Percentiles rank a stretch among this genome's conserved stretches.
These are phyloP conservation scores for Tetraodon nigroviridis DNA, from an alignment of 2,113 vertebrate genomes.

Conservation along the genomic window DNA sequence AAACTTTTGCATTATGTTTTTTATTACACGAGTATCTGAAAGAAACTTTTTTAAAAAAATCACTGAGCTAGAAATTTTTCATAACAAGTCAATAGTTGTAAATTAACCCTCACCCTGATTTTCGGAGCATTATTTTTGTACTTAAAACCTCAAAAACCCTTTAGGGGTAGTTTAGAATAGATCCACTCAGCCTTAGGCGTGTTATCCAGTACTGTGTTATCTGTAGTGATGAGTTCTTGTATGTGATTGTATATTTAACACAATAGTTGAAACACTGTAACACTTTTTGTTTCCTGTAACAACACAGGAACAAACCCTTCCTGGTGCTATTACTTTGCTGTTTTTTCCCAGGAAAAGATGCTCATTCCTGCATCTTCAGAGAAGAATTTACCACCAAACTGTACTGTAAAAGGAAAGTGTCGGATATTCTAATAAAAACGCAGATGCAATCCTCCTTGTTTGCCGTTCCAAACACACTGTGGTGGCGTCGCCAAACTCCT, in stretches of 20 bases:
- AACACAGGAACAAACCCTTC: conserved; percentile 10
- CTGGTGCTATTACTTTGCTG: conserved; percentile 42
- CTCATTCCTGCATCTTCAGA: background rate
- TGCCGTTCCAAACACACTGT: no score
- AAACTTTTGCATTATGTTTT: no score
- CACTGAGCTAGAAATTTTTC: conserved; percentile 6
- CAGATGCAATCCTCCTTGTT: background rate
- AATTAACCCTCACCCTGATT: conserved; percentile 21
- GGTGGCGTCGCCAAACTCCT: no score
- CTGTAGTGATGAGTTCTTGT: conserved; percentile 5
- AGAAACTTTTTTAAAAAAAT: conserved; percentile 7
- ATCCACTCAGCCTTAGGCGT: conserved; percentile 23
- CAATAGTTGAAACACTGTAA: conserved; percentile 14
- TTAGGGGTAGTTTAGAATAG: no score
- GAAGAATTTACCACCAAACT: background rate
- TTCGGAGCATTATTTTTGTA: no score
- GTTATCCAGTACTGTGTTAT: conserved; percentile 30
- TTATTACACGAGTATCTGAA: conserved; percentile 2
- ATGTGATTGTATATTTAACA: conserved; percentile 24
- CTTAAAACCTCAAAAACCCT: no score
- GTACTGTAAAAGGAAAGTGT: conserved; percentile 1
- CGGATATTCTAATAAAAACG: background rate
- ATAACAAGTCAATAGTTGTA: conserved; percentile 41
- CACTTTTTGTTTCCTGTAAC: background rate
- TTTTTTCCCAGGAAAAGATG: conserved; percentile 9